Base-by-base conservation (phyloP, 2,797 vertebrate genomes). In the Eulemur mongoz region DNA sequence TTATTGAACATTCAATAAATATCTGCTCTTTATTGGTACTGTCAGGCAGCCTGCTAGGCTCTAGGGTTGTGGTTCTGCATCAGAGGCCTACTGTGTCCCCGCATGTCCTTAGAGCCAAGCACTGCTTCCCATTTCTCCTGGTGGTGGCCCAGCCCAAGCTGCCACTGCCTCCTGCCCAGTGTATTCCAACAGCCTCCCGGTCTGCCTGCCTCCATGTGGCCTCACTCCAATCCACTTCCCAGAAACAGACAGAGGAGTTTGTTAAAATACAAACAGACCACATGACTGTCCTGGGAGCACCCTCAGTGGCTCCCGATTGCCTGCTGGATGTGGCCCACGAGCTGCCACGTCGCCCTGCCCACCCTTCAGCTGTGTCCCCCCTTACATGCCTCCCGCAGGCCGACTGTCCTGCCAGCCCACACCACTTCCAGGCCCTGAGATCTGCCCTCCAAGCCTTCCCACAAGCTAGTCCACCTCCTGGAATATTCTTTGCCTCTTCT, bases 181-280 rank as follows among this genome's bases (percentile, higher is more conserved):
- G 38, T 86, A 9, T 23, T 43, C 17, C 32, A 12, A 35, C 20
- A 52, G 63, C 69, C 7, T 89, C 27, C 80, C 43, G 20, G 27
- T 38, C 59, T 69, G 57, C 38, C 63, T 38, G 22, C 32, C 59
- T 82, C 52, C 15, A 3, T 59, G 63, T 80, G 18, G 12, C 30
- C 25, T 63, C 25, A 15, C 27, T 45, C 27, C 12, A 76, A 73
- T 50, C 67, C 70, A 67, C 43, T 80, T 83, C 70, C 70, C 10
- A n/a, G 4, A 84, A 91, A 93, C 35, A 91, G 67, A 59, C 5
- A n/a, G 59, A 86, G 17, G 20, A 88, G 38, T 23, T 45, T 57
- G 48, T 91, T 35, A 72, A 91, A 82, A 72, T 61, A 35, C 67
- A 65, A 84, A 86, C 52, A 3, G 45, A 63, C 76, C 78, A 32